Evolutionary conservation across 2,797 vertebrate genomes (phyloP).

Genomic region (Cygnus olor): DNA sequence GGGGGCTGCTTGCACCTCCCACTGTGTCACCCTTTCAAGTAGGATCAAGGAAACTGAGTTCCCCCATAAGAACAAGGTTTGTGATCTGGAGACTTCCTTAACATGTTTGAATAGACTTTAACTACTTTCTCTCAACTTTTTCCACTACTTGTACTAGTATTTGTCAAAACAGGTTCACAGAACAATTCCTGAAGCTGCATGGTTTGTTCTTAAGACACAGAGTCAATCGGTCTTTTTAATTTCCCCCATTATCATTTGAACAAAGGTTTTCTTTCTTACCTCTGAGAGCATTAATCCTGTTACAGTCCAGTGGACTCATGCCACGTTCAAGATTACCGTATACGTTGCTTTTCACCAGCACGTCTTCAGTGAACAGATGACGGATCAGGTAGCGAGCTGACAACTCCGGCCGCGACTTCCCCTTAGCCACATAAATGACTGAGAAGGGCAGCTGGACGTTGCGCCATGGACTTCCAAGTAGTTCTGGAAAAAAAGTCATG

Average conservation of each 20-base stretch:
- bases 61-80: background rate
- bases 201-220: background rate
- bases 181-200: background rate
- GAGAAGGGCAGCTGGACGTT: conserved; percentile 75
- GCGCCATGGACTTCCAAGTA: conserved; percentile 76
- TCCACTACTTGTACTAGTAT: background rate
- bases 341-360: conserved; percentile 80
- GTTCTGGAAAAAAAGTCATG: conserved; percentile 47
- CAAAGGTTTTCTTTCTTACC: conserved; percentile 66
- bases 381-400: conserved; percentile 81
- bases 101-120: background rate
- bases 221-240: background rate
- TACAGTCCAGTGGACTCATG: conserved; percentile 75
- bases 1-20: background rate
- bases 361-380: conserved; percentile 80
- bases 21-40: background rate
- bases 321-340: conserved; percentile 75
- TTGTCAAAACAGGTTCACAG: background rate
- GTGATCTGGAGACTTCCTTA: background rate
- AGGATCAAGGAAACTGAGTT: background rate
- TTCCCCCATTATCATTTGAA: background rate
- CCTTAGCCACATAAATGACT: conserved; percentile 74
- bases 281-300: conserved; percentile 81
- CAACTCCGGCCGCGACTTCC: conserved; percentile 74
- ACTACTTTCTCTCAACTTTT: background rate